A percentile compares a stretch with the other conserved stretches of the same genome.
Evolutionary conservation across 2,113 vertebrate species (phyloP).

Genomic region (Centropus unirufus): DNA sequence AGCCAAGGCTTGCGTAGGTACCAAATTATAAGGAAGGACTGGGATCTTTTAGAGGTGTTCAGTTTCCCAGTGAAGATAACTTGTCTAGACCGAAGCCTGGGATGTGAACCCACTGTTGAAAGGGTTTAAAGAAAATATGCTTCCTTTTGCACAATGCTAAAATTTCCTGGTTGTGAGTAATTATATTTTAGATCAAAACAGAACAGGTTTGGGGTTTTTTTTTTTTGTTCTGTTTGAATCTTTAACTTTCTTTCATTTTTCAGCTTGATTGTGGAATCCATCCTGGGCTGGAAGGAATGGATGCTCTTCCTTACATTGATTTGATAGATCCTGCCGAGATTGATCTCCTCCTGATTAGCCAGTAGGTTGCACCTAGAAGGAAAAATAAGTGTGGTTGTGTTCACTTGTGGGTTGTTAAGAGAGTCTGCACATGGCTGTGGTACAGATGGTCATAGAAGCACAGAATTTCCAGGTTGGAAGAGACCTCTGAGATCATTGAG

Average conservation of each 20-base stretch:
- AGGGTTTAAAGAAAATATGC: neutral
- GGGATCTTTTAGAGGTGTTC: neutral
- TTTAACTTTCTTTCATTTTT: neutral
- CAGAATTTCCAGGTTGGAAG: too few species aligned
- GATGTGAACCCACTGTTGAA: neutral
- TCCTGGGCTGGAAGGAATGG: conserved; percentile 97
- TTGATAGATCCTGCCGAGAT: conserved; percentile 98
- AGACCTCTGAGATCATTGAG: too few species aligned
- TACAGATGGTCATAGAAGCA: neutral
- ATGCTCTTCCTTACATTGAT: conserved; percentile 96
- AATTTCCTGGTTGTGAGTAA: neutral
- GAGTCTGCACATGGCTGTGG: neutral
- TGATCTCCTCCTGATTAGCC: conserved; percentile 95
- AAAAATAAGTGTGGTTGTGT: neutral
- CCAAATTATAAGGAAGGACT: neutral
- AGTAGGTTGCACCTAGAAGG: conserved; percentile 82
- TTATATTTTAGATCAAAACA: neutral
- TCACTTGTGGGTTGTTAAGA: neutral
- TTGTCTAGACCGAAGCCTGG: neutral
- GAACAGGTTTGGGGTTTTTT: neutral
- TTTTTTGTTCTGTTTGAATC: neutral
- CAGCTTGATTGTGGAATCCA: conserved; percentile 98
- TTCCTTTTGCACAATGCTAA: neutral
- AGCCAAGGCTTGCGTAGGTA: neutral
- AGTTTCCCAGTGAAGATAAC: neutral